Evolutionary conservation across 2,113 vertebrate species (phyloP).

Genomic region (Dasyornis broadbenti): DNA sequence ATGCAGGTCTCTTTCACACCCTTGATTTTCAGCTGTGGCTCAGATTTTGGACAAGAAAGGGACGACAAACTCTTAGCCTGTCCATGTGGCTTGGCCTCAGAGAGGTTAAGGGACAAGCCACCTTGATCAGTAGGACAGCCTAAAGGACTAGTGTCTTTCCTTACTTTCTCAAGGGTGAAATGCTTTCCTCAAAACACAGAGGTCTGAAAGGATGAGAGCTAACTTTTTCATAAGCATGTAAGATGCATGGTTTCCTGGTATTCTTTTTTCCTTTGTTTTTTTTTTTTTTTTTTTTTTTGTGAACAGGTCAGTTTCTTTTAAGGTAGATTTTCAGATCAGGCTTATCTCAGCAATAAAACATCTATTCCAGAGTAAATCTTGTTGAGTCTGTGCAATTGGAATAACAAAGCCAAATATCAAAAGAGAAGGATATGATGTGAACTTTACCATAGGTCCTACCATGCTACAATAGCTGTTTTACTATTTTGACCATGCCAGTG

Average conservation of each 20-base stretch:
- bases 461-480: background rate
- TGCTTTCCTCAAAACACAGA: background rate
- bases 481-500: background rate
- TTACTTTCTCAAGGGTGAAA: background rate
- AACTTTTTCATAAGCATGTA: background rate
- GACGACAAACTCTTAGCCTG: rapidly evolving
- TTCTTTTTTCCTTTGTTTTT: background rate
- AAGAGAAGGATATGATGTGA: background rate
- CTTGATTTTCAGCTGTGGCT: background rate
- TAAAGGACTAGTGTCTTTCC: background rate
- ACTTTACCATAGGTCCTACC: background rate
- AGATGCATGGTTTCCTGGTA: background rate
- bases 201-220: background rate
- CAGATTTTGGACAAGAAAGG: background rate
- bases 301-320: background rate
- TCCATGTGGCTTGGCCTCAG: background rate
- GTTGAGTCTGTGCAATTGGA: background rate
- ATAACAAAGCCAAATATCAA: background rate
- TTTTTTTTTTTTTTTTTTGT: background rate
- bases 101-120: background rate
- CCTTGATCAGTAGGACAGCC: background rate
- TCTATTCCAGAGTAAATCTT: background rate
- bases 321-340: background rate
- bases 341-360: background rate
- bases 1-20: background rate